A percentile compares a stretch with the other conserved stretches of the same genome.
Evolutionary conservation across 2,797 vertebrate species (phyloP).

Genomic region (Hippoglossus hippoglossus): DNA sequence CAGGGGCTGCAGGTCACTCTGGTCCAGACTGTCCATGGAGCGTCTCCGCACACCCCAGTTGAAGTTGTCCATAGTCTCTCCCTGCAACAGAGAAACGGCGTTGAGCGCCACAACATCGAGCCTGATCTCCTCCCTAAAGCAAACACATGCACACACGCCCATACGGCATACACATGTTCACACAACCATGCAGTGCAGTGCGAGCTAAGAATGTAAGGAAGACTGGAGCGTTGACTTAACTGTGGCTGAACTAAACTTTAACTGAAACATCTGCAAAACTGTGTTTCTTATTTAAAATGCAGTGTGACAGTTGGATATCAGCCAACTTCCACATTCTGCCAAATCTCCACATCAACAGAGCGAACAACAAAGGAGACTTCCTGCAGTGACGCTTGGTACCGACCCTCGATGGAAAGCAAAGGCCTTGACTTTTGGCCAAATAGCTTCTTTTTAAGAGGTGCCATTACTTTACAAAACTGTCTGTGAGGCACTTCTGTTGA

Average conservation of each 20-base stretch:
- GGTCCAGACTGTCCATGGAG: constrained; percentile 91
- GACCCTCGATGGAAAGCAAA: constrained; percentile 17
- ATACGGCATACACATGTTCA: constrained; percentile 42
- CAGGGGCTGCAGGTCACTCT: constrained; percentile 90
- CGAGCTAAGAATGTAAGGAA: constrained; percentile 12
- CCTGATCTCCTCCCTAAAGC: constrained; percentile 15
- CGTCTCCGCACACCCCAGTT: constrained; percentile 97
- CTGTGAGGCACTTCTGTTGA: constrained; percentile 6
- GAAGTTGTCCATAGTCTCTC: constrained; percentile 97
- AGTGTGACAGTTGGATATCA: constrained; percentile 23
- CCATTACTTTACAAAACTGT: constrained; percentile 8
- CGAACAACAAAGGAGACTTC: constrained; percentile 34
- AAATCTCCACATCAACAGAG: constrained; percentile 44
- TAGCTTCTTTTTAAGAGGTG: constrained; percentile 8
- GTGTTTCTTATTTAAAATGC: constrained; percentile 15
- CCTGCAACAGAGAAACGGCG: constrained; percentile 81
- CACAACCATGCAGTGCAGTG: constrained; percentile 57
- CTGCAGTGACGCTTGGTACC: constrained; percentile 17
- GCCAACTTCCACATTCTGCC: constrained; percentile 50
- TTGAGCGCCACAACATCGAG: constrained; percentile 1
- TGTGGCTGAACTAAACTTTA: neutral
- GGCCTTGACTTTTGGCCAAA: neutral
- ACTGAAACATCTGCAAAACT: constrained; percentile 12
- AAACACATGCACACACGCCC: constrained; percentile 38
- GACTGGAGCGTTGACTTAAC: neutral